Evolutionary conservation across 2,797 vertebrate species (phyloP).

Genomic region (Nasua narica): DNA sequence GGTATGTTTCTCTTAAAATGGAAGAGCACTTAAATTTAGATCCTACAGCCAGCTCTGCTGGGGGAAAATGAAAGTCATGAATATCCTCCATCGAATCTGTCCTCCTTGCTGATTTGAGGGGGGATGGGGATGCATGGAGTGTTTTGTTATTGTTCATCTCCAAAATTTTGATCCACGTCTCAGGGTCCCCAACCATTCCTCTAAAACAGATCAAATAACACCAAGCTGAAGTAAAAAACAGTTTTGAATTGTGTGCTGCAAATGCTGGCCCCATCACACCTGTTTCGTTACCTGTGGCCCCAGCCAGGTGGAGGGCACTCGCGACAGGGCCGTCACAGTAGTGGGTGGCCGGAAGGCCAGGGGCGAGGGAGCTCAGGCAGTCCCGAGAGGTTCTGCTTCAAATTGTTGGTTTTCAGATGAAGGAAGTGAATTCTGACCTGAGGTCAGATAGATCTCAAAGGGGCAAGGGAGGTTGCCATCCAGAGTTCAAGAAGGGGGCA

Average conservation of each 20-base stretch:
- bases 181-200: not conserved
- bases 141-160: not conserved
- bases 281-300: not conserved
- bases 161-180: not conserved
- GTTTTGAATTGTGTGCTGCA: not conserved
- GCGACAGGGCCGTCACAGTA: not conserved
- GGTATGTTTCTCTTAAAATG: not conserved
- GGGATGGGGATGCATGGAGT: not conserved
- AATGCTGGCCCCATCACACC: not conserved
- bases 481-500: not conserved
- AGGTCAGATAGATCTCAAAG: not conserved
- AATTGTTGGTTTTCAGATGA: not conserved
- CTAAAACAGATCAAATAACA: slow-evolving; percentile 14
- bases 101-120: not conserved
- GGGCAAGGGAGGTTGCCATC: not conserved
- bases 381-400: not conserved
- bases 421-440: not conserved
- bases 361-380: not conserved
- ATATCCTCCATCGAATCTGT: not conserved
- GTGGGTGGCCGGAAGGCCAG: not conserved
- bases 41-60: not conserved
- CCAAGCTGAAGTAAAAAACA: not conserved
- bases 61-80: not conserved
- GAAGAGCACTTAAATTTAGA: not conserved
- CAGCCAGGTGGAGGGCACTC: not conserved